Evolutionary conservation across 1,140 invertebrate genomes (phyloP), one percentile per base, ranked within the genome.

Genomic region (Heterodera schachtii): DNA sequence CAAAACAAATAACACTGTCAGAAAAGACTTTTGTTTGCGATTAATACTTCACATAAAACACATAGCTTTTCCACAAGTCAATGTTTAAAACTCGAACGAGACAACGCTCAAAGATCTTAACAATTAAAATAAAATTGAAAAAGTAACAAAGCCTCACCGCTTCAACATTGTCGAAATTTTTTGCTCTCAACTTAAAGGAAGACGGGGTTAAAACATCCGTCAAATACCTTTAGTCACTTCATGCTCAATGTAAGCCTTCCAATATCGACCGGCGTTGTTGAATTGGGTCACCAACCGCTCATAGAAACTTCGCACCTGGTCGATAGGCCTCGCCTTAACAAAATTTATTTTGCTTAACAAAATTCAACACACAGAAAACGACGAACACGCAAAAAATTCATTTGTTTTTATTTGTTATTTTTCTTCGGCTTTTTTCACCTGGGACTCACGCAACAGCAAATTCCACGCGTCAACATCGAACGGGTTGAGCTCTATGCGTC

Each of bases 201-300:
- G 16, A 60, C 73, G 73, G 16, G 8, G 3, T 11, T 52, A 52
- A 52, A 52, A 11, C 6, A 6, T 52, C 49, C 11, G 11, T 11
- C 11, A 52, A 52, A 52, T 4, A 52, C 6, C 31, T 31, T 31
- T 6, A 43, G 7, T 7, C 52, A 71, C 73, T 57, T 99, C 97
- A 92, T 98, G 96, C 91, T 99, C 97, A 87, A 99, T 98, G 91
- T 98, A 99, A 84, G 97, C 95, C 92, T 98, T 98, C 97, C 97
- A 99, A 91, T 96, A 99, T 81, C 96, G 93, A 1, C 96, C 97
- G 67, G 95, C 95, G 57, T 95, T 97, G 7, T 96, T 96, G 90
- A 98, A 99, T 21, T 96, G 95, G 19, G 92, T 91, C 1, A 99
- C 95, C 2, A 99, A 92, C 87, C 94, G 94, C 91, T 99, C 97